Evolutionary conservation across 1,140 invertebrate species (phyloP).

Genomic region (Micrasema longulum): DNA sequence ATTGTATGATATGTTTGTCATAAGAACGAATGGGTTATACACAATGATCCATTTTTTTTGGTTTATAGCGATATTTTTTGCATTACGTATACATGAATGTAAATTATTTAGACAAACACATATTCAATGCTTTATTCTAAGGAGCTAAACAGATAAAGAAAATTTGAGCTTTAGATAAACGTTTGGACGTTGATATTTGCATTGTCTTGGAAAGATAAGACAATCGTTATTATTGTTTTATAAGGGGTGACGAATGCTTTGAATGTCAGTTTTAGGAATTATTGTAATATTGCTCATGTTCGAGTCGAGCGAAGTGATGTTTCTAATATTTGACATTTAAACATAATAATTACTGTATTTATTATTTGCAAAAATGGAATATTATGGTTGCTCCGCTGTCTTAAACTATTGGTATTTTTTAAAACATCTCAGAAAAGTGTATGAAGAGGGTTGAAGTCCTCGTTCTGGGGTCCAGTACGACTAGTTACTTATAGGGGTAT

Average conservation of each 20-base stretch:
- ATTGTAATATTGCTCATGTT: not conserved
- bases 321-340: too few species aligned
- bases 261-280: not conserved
- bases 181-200: slow-evolving; percentile 4
- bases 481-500: not conserved
- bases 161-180: not conserved
- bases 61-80: not conserved
- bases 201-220: slow-evolving; percentile 10
- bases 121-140: not conserved
- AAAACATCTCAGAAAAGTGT: too few species aligned
- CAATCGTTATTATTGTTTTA: not conserved
- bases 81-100: not conserved
- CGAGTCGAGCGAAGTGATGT: not conserved
- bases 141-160: not conserved
- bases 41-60: slow-evolving; percentile 1
- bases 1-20: not conserved
- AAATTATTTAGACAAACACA: not conserved
- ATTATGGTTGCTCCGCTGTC: too few species aligned
- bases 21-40: not conserved
- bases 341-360: too few species aligned
- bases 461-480: not conserved
- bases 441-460: too few species aligned
- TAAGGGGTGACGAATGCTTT: not conserved
- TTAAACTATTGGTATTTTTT: too few species aligned
- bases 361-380: too few species aligned